Percentiles rank a stretch among this genome's conserved stretches.
Evolutionary conservation across 2,113 vertebrate genomes (phyloP).

Genomic region (Oncorhynchus tshawytscha): DNA sequence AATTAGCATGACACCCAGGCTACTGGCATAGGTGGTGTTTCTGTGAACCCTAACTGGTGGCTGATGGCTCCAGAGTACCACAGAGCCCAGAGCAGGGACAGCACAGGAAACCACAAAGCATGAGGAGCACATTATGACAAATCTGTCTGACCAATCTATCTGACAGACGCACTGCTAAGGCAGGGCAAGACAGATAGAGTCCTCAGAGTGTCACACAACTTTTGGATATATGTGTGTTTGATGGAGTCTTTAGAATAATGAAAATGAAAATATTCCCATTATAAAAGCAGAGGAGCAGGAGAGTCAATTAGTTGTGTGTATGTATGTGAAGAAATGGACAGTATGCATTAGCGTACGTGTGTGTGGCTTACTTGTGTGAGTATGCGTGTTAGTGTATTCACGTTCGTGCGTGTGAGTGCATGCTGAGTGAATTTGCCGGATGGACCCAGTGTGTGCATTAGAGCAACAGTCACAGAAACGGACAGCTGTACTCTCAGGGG

Average conservation of each 20-base stretch:
- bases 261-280: too few species aligned
- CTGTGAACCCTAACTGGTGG: conserved; percentile 53
- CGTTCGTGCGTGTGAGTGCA: not conserved
- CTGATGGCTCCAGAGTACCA: conserved; percentile 33
- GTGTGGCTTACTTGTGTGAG: not conserved
- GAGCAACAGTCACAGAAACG: conserved; percentile 74
- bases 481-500: conserved; percentile 79
- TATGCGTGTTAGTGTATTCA: not conserved
- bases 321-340: not conserved
- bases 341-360: not conserved
- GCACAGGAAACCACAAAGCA: conserved; percentile 53
- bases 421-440: conserved; percentile 47
- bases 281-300: not conserved
- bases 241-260: not conserved
- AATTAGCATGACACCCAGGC: conserved; percentile 61
- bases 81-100: conserved; percentile 33
- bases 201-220: conserved; percentile 32
- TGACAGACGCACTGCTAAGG: not conserved
- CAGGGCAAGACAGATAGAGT: not conserved
- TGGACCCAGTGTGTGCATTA: conserved; percentile 64
- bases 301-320: not conserved
- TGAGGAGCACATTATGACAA: conserved; percentile 42
- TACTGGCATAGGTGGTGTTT: conserved; percentile 55
- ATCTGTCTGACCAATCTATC: conserved; percentile 1
- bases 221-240: not conserved